Conservation (phyloP, 2,797 vertebrate species). For the Catharus ustulatus region DNA sequence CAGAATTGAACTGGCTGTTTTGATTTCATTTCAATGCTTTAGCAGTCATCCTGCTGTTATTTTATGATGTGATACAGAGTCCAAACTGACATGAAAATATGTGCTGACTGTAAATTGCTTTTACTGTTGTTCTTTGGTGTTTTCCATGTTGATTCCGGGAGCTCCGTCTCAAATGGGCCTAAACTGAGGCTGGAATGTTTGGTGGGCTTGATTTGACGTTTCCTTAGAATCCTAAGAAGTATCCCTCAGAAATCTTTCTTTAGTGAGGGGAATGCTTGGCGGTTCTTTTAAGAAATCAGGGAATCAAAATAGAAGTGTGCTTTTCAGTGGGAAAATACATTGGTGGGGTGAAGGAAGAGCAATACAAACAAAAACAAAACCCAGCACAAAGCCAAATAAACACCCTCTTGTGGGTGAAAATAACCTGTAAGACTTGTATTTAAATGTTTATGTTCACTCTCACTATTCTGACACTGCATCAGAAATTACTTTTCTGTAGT, state of each 20-base stretch:
- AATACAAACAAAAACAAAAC: neutral
- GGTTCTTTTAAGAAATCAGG: neutral
- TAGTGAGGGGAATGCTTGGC: fast-evolving
- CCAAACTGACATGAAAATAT: neutral
- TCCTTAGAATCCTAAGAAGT: neutral
- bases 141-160: neutral
- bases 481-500: neutral
- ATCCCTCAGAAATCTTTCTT: neutral
- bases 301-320: neutral
- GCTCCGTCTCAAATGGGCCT: neutral
- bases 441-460: neutral
- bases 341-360: fast-evolving
- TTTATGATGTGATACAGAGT: neutral
- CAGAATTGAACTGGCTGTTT: neutral
- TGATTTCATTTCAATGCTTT: neutral
- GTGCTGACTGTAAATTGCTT: neutral
- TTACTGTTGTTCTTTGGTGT: neutral
- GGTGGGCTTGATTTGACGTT: neutral
- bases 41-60: neutral
- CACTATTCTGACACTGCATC: neutral
- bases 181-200: neutral
- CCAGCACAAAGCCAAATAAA: neutral
- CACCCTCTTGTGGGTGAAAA: neutral
- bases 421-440: neutral
- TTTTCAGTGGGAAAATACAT: neutral